Evolutionary conservation across 2,113 vertebrate genomes (phyloP).

Genomic region (Taurulus bubalis): DNA sequence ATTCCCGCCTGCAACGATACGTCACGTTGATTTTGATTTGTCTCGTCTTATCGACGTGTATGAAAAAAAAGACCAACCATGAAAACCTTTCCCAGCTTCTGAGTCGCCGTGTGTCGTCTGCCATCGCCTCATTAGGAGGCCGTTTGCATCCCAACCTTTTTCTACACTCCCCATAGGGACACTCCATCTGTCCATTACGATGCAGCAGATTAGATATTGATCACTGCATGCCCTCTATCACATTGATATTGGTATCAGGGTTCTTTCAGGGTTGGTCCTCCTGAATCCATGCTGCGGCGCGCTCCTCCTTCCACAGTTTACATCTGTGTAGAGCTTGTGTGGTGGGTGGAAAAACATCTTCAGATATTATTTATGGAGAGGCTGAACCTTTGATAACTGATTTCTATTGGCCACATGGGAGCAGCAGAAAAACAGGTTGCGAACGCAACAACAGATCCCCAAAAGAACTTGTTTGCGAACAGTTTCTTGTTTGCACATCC

Average conservation of each 20-base stretch:
- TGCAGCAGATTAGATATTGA: constrained; percentile 50
- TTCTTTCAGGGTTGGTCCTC: neutral
- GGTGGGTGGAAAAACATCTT: neutral
- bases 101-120: neutral
- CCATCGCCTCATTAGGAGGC: constrained; percentile 16
- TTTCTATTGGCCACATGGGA: neutral
- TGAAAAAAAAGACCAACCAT: neutral
- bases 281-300: neutral
- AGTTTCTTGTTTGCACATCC: neutral
- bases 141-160: no score
- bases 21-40: neutral
- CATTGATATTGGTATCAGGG: constrained; percentile 14
- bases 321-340: neutral
- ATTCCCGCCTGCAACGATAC: no score
- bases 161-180: no score
- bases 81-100: neutral
- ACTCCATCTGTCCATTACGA: constrained; percentile 18
- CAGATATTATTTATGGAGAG: neutral
- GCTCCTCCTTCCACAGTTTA: neutral
- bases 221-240: constrained; percentile 21
- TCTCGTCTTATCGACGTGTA: constrained; percentile 12
- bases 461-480: neutral
- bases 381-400: neutral
- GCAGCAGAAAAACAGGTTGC: neutral
- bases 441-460: neutral